Evolutionary conservation across 2,113 vertebrate genomes (phyloP).

Genomic region (Plecturocebus donacophilus): DNA sequence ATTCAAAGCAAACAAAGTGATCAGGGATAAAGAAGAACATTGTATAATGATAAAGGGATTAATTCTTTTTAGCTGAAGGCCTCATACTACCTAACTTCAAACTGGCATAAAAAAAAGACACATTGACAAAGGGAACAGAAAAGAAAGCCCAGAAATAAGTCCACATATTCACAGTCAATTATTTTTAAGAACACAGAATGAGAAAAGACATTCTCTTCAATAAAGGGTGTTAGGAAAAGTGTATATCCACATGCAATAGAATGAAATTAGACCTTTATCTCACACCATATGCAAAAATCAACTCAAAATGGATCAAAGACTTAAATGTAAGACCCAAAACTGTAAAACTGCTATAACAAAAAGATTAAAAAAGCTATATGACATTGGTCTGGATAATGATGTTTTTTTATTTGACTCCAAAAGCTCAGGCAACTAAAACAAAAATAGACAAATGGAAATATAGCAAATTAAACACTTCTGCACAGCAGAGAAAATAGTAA

Average conservation of each 20-base stretch:
- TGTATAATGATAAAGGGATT: background rate
- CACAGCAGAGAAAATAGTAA: background rate
- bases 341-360: background rate
- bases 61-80: background rate
- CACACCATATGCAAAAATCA: background rate
- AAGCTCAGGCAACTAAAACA: background rate
- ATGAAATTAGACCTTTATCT: background rate
- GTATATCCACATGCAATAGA: background rate
- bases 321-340: background rate
- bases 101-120: background rate
- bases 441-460: background rate
- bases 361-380: background rate
- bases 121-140: background rate
- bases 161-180: background rate
- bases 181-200: background rate
- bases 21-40: background rate
- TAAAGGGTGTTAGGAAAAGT: background rate
- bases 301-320: background rate
- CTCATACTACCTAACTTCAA: background rate
- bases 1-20: background rate
- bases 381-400: background rate
- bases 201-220: background rate
- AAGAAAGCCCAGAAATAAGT: background rate
- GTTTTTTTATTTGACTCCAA: background rate
- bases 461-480: background rate